Percentiles rank a stretch among this genome's conserved stretches.
Conservation (phyloP, 2,797 vertebrate species). For the Setipinna tenuifilis region DNA sequence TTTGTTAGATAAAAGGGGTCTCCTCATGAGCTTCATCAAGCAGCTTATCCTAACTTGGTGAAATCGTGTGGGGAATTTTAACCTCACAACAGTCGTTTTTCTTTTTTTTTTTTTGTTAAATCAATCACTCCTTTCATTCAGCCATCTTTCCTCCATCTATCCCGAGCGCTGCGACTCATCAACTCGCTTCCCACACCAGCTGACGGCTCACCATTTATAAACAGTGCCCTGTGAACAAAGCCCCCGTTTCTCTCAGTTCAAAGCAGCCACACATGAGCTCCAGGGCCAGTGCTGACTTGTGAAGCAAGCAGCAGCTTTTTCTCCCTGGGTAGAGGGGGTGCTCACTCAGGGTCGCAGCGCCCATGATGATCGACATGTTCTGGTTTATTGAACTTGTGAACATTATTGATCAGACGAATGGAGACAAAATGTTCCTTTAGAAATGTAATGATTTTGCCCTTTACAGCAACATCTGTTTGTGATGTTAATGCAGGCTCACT, state of each 20-base stretch:
- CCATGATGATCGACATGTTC: not conserved
- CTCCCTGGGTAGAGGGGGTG: not conserved
- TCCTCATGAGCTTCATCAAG: no score
- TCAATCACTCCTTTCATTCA: not conserved
- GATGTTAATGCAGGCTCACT: not conserved
- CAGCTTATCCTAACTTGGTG: no score
- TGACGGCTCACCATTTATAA: conserved; percentile 2
- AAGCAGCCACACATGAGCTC: not conserved
- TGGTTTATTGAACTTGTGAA: not conserved
- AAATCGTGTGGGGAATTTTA: no score
- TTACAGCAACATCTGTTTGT: not conserved
- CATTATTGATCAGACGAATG: not conserved
- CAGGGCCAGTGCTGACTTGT: conserved; percentile 14
- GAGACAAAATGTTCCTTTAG: not conserved
- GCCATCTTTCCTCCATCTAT: no score
- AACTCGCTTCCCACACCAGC: not conserved
- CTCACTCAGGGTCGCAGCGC: not conserved
- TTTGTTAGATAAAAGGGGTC: no score
- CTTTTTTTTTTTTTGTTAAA: not conserved
- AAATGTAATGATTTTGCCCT: not conserved
- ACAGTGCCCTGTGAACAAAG: conserved; percentile 11
- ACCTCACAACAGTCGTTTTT: not conserved
- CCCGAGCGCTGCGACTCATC: not conserved
- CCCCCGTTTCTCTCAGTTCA: conserved; percentile 6
- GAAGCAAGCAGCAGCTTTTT: not conserved